These are phyloP conservation scores for Phrynocephalus guinanensis DNA, from an alignment of 2,797 vertebrate genomes.

Conservation along the genomic window DNA sequence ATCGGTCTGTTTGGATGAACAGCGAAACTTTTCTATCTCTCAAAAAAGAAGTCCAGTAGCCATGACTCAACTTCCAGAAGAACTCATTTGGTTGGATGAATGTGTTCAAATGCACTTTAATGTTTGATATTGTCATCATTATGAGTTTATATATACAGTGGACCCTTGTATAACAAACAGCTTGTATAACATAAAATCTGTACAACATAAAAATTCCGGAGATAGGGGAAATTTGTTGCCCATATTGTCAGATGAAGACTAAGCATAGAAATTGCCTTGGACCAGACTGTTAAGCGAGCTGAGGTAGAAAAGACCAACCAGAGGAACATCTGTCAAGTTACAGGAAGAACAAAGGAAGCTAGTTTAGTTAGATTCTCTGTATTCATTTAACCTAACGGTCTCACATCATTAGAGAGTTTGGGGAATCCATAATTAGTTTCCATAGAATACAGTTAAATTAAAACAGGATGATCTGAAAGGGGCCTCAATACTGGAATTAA, in stretches of 20 bases:
- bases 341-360: not conserved
- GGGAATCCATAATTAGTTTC: constrained; percentile 38
- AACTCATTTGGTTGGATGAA: too few species aligned
- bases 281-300: not conserved
- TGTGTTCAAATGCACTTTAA: not conserved
- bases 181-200: too few species aligned
- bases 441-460: constrained; percentile 45
- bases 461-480: constrained; percentile 36
- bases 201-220: too few species aligned
- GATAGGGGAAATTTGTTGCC: too few species aligned
- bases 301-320: not conserved
- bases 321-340: not conserved
- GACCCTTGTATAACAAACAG: too few species aligned
- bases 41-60: too few species aligned
- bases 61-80: too few species aligned
- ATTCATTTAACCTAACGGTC: not conserved
- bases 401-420: constrained; percentile 5
- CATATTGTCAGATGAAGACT: not conserved
- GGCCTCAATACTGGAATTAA: constrained; percentile 35
- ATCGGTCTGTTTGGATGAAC: too few species aligned
- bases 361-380: not conserved
- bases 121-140: too few species aligned
- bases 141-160: too few species aligned
- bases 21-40: too few species aligned
- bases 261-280: not conserved